A percentile compares a stretch with the other conserved stretches of the same genome.
phyloP scores from a whole-genome alignment of 2,797 vertebrate genomes.

The Pangasius larnaudii region DNA sequence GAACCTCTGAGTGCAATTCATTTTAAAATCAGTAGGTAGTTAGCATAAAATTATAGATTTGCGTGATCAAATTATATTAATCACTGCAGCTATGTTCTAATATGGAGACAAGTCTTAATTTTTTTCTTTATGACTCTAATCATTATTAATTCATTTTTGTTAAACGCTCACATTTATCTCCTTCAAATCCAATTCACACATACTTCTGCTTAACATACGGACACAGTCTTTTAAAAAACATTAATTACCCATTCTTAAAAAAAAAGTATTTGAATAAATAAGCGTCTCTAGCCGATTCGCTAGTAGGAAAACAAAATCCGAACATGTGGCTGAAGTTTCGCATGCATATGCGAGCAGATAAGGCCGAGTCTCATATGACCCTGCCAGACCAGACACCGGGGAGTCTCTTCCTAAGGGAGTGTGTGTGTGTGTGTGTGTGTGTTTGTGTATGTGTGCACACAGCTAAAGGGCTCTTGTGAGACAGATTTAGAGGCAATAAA shows the following conservation, averaged over 20 bases:
- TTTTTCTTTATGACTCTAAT: background rate
- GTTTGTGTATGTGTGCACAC: conserved; percentile 68
- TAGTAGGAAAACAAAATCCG: background rate
- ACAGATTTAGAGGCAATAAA: conserved; percentile 76
- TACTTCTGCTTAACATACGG: background rate
- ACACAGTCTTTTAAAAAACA: background rate
- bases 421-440: conserved; percentile 60
- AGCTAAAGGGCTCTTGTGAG: conserved; percentile 81
- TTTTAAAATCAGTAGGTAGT: background rate
- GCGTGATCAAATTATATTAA: background rate
- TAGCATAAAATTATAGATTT: background rate
- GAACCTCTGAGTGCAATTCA: background rate
- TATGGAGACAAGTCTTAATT: background rate
- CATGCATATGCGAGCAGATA: conserved; percentile 31
- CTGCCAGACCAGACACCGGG: conserved; percentile 39
- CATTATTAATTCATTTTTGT: background rate
- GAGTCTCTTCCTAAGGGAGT: conserved; percentile 46
- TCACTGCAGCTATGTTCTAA: background rate
- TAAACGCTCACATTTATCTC: conserved; percentile 4
- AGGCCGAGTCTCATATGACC: conserved; percentile 31
- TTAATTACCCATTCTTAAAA: background rate
- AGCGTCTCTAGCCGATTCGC: background rate
- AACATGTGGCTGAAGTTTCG: conserved; percentile 14
- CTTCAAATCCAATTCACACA: background rate
- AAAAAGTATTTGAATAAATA: background rate